Percentiles rank a stretch among this genome's conserved stretches.
Conservation (phyloP, 2,113 vertebrate genomes). For the Irena cyanogastra region DNA sequence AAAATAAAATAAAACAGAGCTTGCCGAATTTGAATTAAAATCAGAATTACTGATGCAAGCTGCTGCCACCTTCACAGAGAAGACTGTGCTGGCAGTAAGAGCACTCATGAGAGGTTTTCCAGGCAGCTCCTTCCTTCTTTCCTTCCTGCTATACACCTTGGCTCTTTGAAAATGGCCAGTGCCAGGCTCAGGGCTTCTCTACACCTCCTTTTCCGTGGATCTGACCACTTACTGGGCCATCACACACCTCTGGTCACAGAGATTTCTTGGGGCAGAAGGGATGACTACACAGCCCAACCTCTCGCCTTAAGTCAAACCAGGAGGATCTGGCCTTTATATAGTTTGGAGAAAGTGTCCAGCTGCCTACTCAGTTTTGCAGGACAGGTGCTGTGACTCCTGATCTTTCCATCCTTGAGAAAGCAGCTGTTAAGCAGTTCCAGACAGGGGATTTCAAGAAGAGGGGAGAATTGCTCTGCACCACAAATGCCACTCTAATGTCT, state of each 20-base stretch:
- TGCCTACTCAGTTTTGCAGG: background rate
- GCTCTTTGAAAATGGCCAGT: background rate
- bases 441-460: background rate
- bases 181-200: background rate
- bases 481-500: background rate
- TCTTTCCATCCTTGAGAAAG: background rate
- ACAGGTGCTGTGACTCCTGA: background rate
- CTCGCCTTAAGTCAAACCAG: background rate
- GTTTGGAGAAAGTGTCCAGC: background rate
- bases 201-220: background rate
- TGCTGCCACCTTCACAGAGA: background rate
- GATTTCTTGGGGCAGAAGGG: background rate
- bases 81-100: background rate
- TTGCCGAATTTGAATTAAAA: background rate
- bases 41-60: background rate
- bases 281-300: rapidly evolving
- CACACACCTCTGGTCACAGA: background rate
- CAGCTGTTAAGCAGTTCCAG: background rate
- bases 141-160: background rate
- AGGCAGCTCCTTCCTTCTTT: background rate
- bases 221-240: background rate
- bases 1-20: background rate
- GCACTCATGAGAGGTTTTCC: background rate
- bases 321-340: background rate
- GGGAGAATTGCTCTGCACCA: background rate